phyloP scores from a whole-genome alignment of 2,888 invertebrate species.

The Lithophane ornitopus region DNA sequence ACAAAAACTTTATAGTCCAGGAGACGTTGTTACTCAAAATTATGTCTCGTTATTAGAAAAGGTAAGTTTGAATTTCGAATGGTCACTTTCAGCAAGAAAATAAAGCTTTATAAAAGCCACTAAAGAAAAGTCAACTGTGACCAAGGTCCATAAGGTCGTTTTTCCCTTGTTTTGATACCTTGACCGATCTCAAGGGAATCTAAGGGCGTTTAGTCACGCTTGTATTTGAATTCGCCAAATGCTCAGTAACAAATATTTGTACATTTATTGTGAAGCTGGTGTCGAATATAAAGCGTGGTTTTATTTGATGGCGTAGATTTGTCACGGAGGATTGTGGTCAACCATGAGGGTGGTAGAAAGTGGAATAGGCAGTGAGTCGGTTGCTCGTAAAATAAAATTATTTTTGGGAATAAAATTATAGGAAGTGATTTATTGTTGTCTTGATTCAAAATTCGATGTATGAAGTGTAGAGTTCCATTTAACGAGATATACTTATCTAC shows the following conservation, averaged over 20 bases:
- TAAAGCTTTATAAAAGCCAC: background rate
- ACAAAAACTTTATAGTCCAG: constrained; percentile 26
- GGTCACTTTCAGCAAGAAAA: constrained; percentile 49
- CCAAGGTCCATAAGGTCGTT: constrained; percentile 55
- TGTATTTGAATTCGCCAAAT: constrained; percentile 88
- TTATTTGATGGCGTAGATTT: constrained; percentile 82
- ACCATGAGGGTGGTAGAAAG: constrained; percentile 63
- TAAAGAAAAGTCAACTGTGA: constrained; percentile 36
- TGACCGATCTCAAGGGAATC: constrained; percentile 88
- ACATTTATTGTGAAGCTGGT: constrained; percentile 87
- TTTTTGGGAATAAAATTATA: constrained; percentile 11
- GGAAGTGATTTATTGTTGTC: constrained; percentile 23
- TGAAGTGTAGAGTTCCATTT: too few relatives aligned
- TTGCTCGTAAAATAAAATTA: constrained; percentile 43
- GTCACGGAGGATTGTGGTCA: constrained; percentile 79
- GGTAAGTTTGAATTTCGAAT: constrained; percentile 65
- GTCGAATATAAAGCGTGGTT: constrained; percentile 87
- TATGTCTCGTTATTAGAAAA: constrained; percentile 62
- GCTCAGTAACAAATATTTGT: constrained; percentile 89
- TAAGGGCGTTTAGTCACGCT: constrained; percentile 87
- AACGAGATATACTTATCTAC: too few relatives aligned
- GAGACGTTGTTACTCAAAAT: constrained; percentile 63
- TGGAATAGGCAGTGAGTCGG: constrained; percentile 17
- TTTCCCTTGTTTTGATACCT: constrained; percentile 64
- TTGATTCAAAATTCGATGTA: constrained; percentile 2